A percentile compares a stretch with the other conserved stretches of the same genome.
Conservation (phyloP, 2,888 invertebrate species). For the Philhelius pedissequus region DNA sequence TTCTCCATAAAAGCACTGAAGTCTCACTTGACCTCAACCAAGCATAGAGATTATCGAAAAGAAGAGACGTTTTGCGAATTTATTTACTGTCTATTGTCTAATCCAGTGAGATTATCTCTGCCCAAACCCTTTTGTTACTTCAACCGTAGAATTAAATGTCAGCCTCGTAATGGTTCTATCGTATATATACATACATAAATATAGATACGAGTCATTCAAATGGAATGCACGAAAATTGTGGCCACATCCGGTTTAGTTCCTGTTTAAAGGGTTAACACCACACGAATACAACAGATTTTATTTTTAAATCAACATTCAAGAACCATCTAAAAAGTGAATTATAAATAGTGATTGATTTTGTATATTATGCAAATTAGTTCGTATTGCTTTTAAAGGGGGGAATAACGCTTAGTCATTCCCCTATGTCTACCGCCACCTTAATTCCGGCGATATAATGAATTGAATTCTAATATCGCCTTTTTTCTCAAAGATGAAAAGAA, state of each 20-base stretch:
- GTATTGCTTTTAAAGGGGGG: too few species aligned
- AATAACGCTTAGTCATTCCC: too few species aligned
- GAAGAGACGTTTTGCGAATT: constrained; percentile 25
- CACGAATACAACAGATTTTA: background rate
- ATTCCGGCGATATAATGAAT: too few species aligned
- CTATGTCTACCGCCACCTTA: too few species aligned
- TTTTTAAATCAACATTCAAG: constrained; percentile 31
- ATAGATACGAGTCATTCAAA: background rate
- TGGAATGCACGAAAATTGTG: background rate
- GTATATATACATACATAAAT: background rate
- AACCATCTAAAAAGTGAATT: too few species aligned
- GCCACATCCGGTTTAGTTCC: background rate
- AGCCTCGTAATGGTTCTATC: constrained; percentile 8
- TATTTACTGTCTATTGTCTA: constrained; percentile 44
- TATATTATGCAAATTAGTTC: too few species aligned
- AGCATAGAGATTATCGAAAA: constrained; percentile 38
- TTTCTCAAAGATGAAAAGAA: too few species aligned
- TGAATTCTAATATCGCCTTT: too few species aligned
- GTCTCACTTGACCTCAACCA: constrained; percentile 45
- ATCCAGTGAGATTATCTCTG: constrained; percentile 46
- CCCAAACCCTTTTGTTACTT: constrained; percentile 11
- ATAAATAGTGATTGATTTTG: too few species aligned
- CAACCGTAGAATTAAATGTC: constrained; percentile 25
- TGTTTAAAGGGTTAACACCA: background rate
- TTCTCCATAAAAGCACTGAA: constrained; percentile 12